Evolutionary conservation across 2,888 invertebrate species (phyloP).

Genomic region (Bombyx huttoni): DNA sequence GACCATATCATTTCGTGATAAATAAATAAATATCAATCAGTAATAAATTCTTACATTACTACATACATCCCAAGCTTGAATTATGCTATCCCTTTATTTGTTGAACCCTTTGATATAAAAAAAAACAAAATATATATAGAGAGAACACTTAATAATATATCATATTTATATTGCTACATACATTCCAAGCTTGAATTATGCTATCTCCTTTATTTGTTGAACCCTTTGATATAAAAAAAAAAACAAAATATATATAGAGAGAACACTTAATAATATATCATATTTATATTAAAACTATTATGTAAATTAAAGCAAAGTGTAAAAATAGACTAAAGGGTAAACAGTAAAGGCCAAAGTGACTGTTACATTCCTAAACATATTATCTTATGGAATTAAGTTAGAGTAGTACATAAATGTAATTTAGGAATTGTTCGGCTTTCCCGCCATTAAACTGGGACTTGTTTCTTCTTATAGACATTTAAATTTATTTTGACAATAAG

Average conservation of each 20-base stretch:
- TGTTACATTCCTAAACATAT: not conserved
- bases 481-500: slow-evolving; percentile 66
- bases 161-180: slow-evolving; percentile 17
- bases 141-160: too few species aligned
- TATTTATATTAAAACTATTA: too few species aligned
- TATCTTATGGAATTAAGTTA: slow-evolving; percentile 4
- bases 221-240: not conserved
- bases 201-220: not conserved
- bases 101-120: not conserved
- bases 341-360: not conserved
- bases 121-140: not conserved
- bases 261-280: too few species aligned
- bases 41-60: slow-evolving; percentile 22
- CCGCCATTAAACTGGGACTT: slow-evolving; percentile 4
- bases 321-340: not conserved
- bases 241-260: not conserved
- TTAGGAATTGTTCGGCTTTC: slow-evolving; percentile 36
- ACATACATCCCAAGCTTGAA: slow-evolving; percentile 24
- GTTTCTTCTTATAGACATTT: slow-evolving; percentile 22
- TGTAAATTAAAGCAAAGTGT: not conserved
- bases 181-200: slow-evolving; percentile 21
- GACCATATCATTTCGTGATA: slow-evolving; percentile 51
- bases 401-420: slow-evolving; percentile 45
- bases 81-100: not conserved
- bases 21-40: slow-evolving; percentile 5